A percentile compares a stretch with the other conserved stretches of the same genome.
phyloP scores from a whole-genome alignment of 2,113 vertebrate genomes.

The Alethe castanea region DNA sequence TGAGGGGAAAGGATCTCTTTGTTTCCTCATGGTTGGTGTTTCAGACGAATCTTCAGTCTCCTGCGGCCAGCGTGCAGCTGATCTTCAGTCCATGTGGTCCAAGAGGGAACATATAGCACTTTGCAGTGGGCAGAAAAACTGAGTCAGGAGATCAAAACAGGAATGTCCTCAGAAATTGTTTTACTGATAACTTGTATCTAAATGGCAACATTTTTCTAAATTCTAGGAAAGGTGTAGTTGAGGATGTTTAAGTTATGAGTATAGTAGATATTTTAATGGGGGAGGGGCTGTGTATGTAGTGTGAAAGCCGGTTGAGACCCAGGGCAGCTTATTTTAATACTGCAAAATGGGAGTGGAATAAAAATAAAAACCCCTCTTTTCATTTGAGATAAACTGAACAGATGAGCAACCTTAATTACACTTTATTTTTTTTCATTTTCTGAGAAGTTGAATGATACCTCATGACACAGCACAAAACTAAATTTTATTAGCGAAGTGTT shows the following conservation, averaged over 20 bases:
- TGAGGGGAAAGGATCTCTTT: neutral
- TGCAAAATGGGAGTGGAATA: neutral
- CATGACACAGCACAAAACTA: neutral
- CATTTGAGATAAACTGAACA: neutral
- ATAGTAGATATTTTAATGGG: neutral
- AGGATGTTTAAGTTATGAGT: neutral
- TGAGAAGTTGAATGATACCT: neutral
- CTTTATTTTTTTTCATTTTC: neutral
- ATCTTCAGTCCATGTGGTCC: neutral
- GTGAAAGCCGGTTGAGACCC: neutral
- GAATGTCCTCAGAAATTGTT: neutral
- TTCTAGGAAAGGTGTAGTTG: neutral
- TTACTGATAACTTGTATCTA: neutral
- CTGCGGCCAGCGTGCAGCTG: neutral
- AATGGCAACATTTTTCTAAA: neutral
- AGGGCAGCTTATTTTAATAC: neutral
- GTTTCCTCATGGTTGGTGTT: neutral
- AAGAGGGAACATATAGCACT: accelerated
- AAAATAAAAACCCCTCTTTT: neutral
- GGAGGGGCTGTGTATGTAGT: neutral
- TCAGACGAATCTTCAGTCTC: neutral
- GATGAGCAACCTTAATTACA: neutral
- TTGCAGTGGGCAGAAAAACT: neutral
- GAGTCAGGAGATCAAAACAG: neutral
- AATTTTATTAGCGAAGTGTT: neutral